Percentiles rank a stretch among this genome's conserved stretches.
Conservation (phyloP, 2,888 invertebrate genomes). For the Idaea aversata region DNA sequence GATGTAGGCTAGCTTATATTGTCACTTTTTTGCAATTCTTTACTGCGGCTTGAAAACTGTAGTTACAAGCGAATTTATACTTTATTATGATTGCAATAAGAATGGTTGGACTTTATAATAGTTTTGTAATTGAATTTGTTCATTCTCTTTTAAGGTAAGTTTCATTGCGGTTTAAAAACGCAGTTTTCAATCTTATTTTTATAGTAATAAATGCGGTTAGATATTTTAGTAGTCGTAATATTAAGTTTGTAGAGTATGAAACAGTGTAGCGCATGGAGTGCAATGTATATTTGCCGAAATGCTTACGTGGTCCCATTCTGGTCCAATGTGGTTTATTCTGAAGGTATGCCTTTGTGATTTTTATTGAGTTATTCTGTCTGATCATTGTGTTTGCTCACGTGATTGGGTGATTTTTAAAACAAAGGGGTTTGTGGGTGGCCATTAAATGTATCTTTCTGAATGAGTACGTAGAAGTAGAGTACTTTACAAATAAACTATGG, state of each 20-base stretch:
- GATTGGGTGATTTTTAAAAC: background rate
- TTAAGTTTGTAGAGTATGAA: conserved; percentile 38
- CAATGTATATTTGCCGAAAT: conserved; percentile 73
- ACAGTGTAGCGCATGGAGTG: conserved; percentile 71
- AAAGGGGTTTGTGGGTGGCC: background rate
- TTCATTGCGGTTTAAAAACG: conserved; percentile 22
- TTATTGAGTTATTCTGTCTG: conserved; percentile 36
- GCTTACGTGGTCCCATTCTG: conserved; percentile 59
- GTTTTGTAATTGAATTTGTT: conserved; percentile 28
- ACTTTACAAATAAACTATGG: too few relatives aligned
- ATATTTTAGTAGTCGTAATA: conserved; percentile 17
- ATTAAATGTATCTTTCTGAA: background rate
- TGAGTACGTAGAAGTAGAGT: too few relatives aligned
- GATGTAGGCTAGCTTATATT: conserved; percentile 13
- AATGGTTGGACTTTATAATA: conserved; percentile 21
- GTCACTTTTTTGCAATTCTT: background rate
- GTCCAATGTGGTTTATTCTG: conserved; percentile 60
- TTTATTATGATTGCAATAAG: conserved; percentile 32
- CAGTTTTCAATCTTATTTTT: conserved; percentile 19
- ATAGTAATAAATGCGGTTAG: conserved; percentile 30
- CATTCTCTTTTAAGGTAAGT: conserved; percentile 26
- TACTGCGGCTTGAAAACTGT: conserved; percentile 40
- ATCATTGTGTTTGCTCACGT: background rate
- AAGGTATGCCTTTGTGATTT: conserved; percentile 53
- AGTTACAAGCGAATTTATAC: conserved; percentile 17